Conservation (phyloP, 2,888 invertebrate genomes). For the Habroteleia sp. region DNA sequence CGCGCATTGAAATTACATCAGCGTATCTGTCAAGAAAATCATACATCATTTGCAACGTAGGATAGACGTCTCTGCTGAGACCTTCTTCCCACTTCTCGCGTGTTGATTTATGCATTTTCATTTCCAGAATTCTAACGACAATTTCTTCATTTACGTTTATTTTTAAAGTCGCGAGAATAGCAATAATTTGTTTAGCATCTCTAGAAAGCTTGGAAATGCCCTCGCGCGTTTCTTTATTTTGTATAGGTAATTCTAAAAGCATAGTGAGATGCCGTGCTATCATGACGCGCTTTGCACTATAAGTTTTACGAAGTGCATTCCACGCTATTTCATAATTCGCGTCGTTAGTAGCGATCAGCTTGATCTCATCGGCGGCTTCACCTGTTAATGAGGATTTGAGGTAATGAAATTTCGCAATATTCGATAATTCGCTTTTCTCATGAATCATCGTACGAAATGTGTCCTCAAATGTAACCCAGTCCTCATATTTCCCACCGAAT, state of each 20-base stretch:
- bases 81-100: too few relatives aligned
- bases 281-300: too few relatives aligned
- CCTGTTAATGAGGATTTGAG: neutral
- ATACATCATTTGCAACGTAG: too few relatives aligned
- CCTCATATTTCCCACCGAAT: neutral
- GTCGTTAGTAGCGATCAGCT: neutral
- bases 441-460: neutral
- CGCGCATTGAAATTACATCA: too few relatives aligned
- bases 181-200: conserved; percentile 59
- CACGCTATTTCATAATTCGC: too few relatives aligned
- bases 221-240: conserved; percentile 29
- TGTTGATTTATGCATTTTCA: conserved; percentile 59
- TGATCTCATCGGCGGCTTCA: neutral
- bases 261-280: too few relatives aligned
- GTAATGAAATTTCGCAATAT: neutral
- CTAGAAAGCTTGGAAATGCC: conserved; percentile 51
- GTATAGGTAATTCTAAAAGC: conserved; percentile 14
- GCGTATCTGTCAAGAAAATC: too few relatives aligned
- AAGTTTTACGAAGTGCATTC: too few relatives aligned
- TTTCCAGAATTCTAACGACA: conserved; percentile 53
- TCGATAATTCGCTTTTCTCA: neutral
- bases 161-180: conserved; percentile 45
- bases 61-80: too few relatives aligned
- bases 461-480: neutral
- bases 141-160: conserved; percentile 57